phyloP scores from a whole-genome alignment of 2,888 invertebrate genomes.

The Lochmaea capreae region DNA sequence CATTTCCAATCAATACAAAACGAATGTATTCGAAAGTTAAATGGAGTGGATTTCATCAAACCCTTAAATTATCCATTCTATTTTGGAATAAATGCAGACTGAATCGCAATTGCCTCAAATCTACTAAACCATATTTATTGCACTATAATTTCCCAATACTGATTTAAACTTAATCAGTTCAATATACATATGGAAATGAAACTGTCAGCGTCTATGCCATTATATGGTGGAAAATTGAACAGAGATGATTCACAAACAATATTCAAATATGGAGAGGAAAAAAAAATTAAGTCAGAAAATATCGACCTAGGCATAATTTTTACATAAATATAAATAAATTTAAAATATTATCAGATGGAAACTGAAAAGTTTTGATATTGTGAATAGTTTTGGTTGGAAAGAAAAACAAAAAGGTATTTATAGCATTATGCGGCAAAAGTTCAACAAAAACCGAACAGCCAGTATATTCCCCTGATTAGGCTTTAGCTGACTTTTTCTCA shows the following conservation, averaged over 20 bases:
- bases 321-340: too few relatives aligned
- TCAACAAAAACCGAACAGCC: too few relatives aligned
- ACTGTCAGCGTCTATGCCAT: background rate
- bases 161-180: constrained; percentile 7
- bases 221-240: background rate
- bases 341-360: too few relatives aligned
- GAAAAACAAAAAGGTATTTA: too few relatives aligned
- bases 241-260: background rate
- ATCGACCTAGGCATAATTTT: too few relatives aligned
- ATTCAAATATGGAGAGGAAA: too few relatives aligned
- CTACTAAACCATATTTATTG: constrained; percentile 6
- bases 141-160: background rate
- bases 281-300: too few relatives aligned
- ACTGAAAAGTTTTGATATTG: too few relatives aligned
- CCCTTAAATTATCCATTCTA: background rate
- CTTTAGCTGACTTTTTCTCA: too few relatives aligned
- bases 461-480: too few relatives aligned
- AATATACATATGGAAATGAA: constrained; percentile 6
- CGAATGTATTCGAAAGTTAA: background rate
- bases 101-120: background rate
- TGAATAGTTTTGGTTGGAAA: too few relatives aligned
- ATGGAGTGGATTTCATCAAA: background rate
- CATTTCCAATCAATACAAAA: background rate
- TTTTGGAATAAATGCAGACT: background rate
- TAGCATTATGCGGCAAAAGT: too few relatives aligned